Evolutionary conservation across 2,797 vertebrate species (phyloP), one percentile per base, ranked within the genome.

Genomic region (Periophthalmus magnuspinnatus): DNA sequence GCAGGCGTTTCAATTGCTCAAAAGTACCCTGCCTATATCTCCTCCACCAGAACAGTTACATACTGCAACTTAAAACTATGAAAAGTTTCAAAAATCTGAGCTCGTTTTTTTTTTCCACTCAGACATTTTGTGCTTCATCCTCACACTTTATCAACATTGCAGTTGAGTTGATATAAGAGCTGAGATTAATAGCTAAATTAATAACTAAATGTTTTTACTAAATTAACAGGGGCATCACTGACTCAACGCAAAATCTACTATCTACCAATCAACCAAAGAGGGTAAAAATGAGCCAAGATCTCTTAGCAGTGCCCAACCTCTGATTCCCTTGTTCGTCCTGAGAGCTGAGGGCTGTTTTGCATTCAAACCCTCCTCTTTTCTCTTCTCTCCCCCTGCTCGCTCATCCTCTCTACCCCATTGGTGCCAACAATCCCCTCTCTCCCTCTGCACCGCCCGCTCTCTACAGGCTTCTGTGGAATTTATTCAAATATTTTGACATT

Each of bases 401-500:
- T 84, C 86, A 86, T 84, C 77, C 83, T 74, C 84, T 88, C 86
- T 88, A 87, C 82, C 79, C 84, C 89, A 87, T 88, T 82, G 83
- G 80, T 76, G 73, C 82, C 86, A 90, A 91, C 89, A 91, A 90
- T 89, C 84, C 86, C 82, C 82, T 79, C 84, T 82, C 81, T 58
- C 84, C 60, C 81, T 58, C 83, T 57, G 47, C 85, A 69, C 84
- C 79, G 33, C 81, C 82, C 66, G 52, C 83, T 89, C 89, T 91
- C 87, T 88, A 90, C 87, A 91, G 86, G 84, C 88, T 90, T 95
- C 94, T 94, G 94, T 94, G 93, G 95, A 97, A 96, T 95, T 94
- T 96, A 97, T 97, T 97, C 96, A 96, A 97, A 97, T 97, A 97
- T 97, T 98, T 97, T 97, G 96, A 97, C 96, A 97, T 97, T 96